Percentiles rank a stretch among this genome's conserved stretches.
phyloP scores from a whole-genome alignment of 2,797 vertebrate genomes.

The Phrynocephalus forsythii region DNA sequence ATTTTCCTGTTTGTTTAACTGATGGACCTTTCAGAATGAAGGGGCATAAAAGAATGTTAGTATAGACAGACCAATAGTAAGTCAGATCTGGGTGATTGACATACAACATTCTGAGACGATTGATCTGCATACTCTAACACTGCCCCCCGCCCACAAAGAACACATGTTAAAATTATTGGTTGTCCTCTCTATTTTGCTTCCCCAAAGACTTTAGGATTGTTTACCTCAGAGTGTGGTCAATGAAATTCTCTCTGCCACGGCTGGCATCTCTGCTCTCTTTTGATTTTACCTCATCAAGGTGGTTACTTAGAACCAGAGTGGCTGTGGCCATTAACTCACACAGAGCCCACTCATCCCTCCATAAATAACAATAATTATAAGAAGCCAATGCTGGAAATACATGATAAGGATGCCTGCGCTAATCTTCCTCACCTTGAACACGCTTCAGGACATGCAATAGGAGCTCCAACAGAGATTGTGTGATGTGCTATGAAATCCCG shows the following conservation, averaged over 20 bases:
- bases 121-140: no score
- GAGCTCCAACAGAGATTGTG: neutral
- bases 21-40: no score
- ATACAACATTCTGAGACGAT: no score
- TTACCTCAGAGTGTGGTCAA: neutral
- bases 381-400: neutral
- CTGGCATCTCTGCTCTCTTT: neutral
- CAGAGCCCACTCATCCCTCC: neutral
- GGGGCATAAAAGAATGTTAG: no score
- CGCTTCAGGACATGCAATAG: neutral
- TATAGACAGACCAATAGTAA: no score
- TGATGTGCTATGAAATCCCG: no score
- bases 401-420: neutral
- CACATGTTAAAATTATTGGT: no score
- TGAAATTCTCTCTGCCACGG: neutral
- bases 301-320: slow-evolving; percentile 13
- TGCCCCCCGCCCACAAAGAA: no score
- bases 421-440: neutral
- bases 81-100: no score
- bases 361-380: neutral
- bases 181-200: no score
- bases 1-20: no score
- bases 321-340: neutral
- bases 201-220: neutral
- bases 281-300: neutral